Percentiles rank a stretch among this genome's conserved stretches.
Evolutionary conservation across 1,140 invertebrate species (phyloP).

Genomic region (Drosophila pseudoananassae): DNA sequence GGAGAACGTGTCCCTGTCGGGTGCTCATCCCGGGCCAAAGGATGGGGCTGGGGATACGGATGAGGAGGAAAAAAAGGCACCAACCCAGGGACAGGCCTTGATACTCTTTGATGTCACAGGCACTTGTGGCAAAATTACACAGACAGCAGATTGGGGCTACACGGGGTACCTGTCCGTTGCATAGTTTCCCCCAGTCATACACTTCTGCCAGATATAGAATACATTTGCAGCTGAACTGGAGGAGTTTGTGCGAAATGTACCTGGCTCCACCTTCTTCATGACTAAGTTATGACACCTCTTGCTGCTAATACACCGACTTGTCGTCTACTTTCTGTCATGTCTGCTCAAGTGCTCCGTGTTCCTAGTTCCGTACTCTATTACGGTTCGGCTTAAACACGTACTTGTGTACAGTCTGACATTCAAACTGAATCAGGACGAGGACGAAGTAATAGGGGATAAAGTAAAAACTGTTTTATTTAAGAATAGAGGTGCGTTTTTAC

Average conservation of each 20-base stretch:
- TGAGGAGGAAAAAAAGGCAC: not conserved
- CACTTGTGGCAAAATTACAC: not conserved
- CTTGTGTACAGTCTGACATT: slow-evolving; percentile 46
- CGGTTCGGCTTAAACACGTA: slow-evolving; percentile 69
- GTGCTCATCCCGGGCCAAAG: slow-evolving; percentile 2
- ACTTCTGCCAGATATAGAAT: no score
- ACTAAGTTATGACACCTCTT: slow-evolving; percentile 58
- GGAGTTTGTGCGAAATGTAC: slow-evolving; percentile 24
- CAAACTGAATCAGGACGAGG: slow-evolving; percentile 8
- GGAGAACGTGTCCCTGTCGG: slow-evolving; percentile 34
- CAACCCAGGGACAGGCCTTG: slow-evolving; percentile 1
- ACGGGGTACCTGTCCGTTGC: not conserved
- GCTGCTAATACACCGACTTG: slow-evolving; percentile 47
- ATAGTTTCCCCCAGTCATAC: not conserved
- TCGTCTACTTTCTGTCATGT: slow-evolving; percentile 58
- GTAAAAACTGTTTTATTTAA: not conserved
- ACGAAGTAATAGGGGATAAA: not conserved
- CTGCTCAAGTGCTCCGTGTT: slow-evolving; percentile 37
- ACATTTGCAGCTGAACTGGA: not conserved
- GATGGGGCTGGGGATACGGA: not conserved
- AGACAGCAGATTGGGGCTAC: not conserved
- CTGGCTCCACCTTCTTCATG: slow-evolving; percentile 35
- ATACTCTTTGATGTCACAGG: not conserved
- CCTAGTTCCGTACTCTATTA: slow-evolving; percentile 14
- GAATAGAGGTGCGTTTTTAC: no score